phyloP scores from a whole-genome alignment of 2,888 invertebrate genomes.

The Ernsta delagoae region DNA sequence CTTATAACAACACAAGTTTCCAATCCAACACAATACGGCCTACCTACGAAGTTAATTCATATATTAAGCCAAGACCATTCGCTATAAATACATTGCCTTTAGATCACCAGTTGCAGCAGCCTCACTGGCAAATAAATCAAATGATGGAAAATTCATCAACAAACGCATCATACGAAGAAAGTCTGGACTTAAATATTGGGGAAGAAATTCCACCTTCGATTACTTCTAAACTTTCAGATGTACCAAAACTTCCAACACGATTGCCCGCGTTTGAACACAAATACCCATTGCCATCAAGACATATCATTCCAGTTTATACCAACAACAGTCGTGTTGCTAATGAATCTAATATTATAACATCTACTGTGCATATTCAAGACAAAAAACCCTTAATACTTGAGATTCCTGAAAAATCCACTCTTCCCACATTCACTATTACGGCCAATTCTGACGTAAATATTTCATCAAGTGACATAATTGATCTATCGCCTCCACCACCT shows the following conservation, averaged over 20 bases:
- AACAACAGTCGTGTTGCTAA: conserved; percentile 58
- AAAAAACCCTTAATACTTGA: conserved; percentile 76
- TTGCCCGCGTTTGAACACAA: conserved; percentile 46
- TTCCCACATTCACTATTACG: conserved; percentile 65
- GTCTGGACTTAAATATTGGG: conserved; percentile 72
- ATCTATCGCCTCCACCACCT: conserved; percentile 81
- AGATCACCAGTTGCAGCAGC: conserved; percentile 77
- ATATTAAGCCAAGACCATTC: conserved; percentile 75
- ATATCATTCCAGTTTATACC: conserved; percentile 52
- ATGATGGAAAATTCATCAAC: conserved; percentile 69
- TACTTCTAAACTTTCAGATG: conserved; percentile 51
- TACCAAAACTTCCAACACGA: conserved; percentile 49
- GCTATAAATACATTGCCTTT: conserved; percentile 64
- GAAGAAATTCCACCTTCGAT: conserved; percentile 66
- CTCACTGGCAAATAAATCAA: conserved; percentile 81
- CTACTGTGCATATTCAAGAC: conserved; percentile 74
- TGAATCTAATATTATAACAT: conserved; percentile 76
- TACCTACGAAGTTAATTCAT: conserved; percentile 58
- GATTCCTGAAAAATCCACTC: conserved; percentile 59
- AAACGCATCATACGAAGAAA: conserved; percentile 73
- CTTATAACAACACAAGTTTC: conserved; percentile 62
- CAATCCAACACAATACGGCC: conserved; percentile 72
- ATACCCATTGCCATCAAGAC: conserved; percentile 57
- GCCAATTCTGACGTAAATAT: conserved; percentile 59
- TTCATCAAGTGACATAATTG: conserved; percentile 72